Conservation (phyloP, 2,797 vertebrate species). For the Carduelis carduelis region DNA sequence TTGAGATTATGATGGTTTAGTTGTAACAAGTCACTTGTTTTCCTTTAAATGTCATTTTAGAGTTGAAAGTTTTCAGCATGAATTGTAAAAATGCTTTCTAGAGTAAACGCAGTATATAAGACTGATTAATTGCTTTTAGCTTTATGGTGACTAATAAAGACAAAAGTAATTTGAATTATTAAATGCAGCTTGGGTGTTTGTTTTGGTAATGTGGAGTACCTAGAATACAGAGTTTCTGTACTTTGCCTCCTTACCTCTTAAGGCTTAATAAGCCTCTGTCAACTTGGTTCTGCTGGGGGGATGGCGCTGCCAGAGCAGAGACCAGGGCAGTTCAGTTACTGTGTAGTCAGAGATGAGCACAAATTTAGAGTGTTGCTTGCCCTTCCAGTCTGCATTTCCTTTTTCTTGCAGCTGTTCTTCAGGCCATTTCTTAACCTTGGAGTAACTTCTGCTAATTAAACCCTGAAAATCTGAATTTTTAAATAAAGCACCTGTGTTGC, state of each 20-base stretch:
- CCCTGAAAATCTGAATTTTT: neutral
- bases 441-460: neutral
- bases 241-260: neutral
- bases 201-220: neutral
- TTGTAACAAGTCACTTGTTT: neutral
- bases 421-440: neutral
- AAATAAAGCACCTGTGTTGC: neutral
- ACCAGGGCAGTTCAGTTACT: neutral
- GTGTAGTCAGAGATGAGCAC: neutral
- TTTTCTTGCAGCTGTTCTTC: neutral
- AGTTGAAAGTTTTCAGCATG: neutral
- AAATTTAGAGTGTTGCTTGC: neutral
- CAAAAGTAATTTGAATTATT: neutral
- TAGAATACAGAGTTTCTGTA: neutral
- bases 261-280: neutral
- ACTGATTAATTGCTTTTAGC: neutral
- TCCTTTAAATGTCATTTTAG: neutral
- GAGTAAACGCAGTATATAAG: neutral
- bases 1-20: neutral
- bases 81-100: neutral
- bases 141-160: neutral
- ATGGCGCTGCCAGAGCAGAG: neutral
- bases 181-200: neutral
- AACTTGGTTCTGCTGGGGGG: neutral
- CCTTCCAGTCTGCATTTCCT: neutral